phyloP scores from a whole-genome alignment of 2,797 vertebrate genomes.

The Gymnoscopelus microlampas region DNA sequence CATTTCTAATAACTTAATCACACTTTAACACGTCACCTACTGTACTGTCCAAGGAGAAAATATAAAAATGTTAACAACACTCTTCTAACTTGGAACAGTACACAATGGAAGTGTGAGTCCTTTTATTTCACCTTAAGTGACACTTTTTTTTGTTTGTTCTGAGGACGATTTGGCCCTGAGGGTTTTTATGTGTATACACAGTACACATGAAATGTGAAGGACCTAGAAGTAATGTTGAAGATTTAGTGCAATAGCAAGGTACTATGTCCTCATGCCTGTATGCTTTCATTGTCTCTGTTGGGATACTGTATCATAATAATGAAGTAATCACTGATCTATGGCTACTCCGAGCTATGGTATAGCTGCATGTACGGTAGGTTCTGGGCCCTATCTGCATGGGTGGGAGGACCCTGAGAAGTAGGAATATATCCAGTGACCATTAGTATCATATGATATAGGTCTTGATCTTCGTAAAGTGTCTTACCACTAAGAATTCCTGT shows the following conservation, averaged over 20 bases:
- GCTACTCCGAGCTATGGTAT: neutral
- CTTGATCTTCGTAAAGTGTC: too few relatives aligned
- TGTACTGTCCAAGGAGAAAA: too few relatives aligned
- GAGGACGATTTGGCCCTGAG: neutral
- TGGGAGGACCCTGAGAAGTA: too few relatives aligned
- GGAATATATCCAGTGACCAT: too few relatives aligned
- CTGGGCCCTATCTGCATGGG: neutral
- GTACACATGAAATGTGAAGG: neutral
- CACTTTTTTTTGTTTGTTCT: slow-evolving; percentile 15
- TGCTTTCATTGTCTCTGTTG: neutral
- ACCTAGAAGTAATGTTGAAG: slow-evolving; percentile 35
- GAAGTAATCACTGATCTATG: neutral
- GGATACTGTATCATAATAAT: neutral
- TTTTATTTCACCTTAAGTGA: too few relatives aligned
- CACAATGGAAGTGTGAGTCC: too few relatives aligned
- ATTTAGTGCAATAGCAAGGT: slow-evolving; percentile 62
- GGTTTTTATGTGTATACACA: neutral
- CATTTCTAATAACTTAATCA: too few relatives aligned
- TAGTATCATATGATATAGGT: too few relatives aligned
- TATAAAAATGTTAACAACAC: too few relatives aligned
- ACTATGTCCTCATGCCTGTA: slow-evolving; percentile 22
- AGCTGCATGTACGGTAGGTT: neutral
- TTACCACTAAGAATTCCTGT: too few relatives aligned
- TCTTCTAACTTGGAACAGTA: too few relatives aligned
- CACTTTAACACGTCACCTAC: too few relatives aligned